Conservation (phyloP, 2,888 invertebrate species). For the Agapetus fuscipes region DNA sequence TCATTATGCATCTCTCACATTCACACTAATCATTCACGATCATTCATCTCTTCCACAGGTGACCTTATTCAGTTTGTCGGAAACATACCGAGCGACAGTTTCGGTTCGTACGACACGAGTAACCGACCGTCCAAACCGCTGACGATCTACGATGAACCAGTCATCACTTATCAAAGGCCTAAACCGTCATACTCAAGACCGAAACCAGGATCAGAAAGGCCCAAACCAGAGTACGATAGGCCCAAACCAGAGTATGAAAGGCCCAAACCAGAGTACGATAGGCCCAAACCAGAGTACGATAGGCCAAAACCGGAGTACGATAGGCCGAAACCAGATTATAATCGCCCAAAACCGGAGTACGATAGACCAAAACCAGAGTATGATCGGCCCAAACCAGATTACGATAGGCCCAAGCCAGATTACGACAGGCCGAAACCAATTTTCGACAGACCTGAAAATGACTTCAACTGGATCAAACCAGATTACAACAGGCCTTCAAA, state of each 20-base stretch:
- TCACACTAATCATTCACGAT: slow-evolving; percentile 3
- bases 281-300: slow-evolving; percentile 27
- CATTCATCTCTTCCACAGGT: slow-evolving; percentile 31
- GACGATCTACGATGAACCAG: slow-evolving; percentile 41
- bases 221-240: slow-evolving; percentile 30
- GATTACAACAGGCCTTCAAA: slow-evolving; percentile 27
- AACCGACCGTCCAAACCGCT: slow-evolving; percentile 27
- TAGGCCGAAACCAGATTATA: slow-evolving; percentile 27
- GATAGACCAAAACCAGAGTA: slow-evolving; percentile 33
- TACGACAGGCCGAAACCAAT: slow-evolving; percentile 27
- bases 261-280: slow-evolving; percentile 26
- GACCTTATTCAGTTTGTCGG: slow-evolving; percentile 44
- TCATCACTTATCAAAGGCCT: slow-evolving; percentile 40
- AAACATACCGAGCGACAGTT: slow-evolving; percentile 34
- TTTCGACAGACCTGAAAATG: slow-evolving; percentile 32
- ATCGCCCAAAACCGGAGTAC: slow-evolving; percentile 26
- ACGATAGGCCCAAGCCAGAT: slow-evolving; percentile 29
- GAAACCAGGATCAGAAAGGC: slow-evolving; percentile 28
- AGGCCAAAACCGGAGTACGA: slow-evolving; percentile 32
- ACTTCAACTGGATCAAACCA: slow-evolving; percentile 25
- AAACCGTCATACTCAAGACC: slow-evolving; percentile 25
- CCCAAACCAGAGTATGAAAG: slow-evolving; percentile 29
- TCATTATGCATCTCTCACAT: not conserved
- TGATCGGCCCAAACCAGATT: slow-evolving; percentile 29
- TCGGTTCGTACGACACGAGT: slow-evolving; percentile 35